These are phyloP conservation scores for Didymodactylos carnosus DNA, from an alignment of 2,888 invertebrate species.

Conservation along the genomic window DNA sequence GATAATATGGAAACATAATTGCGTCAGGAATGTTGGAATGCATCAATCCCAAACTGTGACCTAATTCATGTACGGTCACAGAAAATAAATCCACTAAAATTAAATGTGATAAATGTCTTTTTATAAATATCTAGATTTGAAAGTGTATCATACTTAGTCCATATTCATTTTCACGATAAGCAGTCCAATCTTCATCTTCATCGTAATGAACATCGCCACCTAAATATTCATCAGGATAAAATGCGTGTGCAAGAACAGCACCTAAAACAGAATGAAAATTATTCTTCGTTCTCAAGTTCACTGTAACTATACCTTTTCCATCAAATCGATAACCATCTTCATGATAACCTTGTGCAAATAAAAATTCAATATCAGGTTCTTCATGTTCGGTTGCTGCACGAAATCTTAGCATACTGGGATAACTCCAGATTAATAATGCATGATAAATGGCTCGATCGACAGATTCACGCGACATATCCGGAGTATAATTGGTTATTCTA, in stretches of 20 bases:
- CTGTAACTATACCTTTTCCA: slow-evolving; percentile 21
- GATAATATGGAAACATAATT: slow-evolving; percentile 28
- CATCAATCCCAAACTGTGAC: slow-evolving; percentile 31
- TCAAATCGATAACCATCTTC: slow-evolving; percentile 28
- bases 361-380: slow-evolving; percentile 25
- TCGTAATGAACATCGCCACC: slow-evolving; percentile 31
- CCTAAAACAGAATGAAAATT: slow-evolving; percentile 18
- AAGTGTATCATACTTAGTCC: too few species aligned
- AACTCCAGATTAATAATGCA: not conserved
- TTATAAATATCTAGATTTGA: not conserved
- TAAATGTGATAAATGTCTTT: too few species aligned
- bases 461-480: not conserved
- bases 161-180: not conserved
- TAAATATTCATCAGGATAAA: slow-evolving; percentile 24
- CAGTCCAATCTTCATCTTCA: slow-evolving; percentile 31
- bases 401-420: not conserved
- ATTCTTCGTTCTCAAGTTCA: not conserved
- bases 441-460: not conserved
- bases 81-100: slow-evolving; percentile 11
- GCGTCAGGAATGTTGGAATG: slow-evolving; percentile 25
- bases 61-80: slow-evolving; percentile 32
- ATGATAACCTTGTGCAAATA: slow-evolving; percentile 22
- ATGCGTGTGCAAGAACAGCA: slow-evolving; percentile 29
- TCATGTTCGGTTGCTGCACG: not conserved
- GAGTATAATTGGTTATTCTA: not conserved